Conservation (phyloP, 2,888 invertebrate species). For the Eupsilia transversa region DNA sequence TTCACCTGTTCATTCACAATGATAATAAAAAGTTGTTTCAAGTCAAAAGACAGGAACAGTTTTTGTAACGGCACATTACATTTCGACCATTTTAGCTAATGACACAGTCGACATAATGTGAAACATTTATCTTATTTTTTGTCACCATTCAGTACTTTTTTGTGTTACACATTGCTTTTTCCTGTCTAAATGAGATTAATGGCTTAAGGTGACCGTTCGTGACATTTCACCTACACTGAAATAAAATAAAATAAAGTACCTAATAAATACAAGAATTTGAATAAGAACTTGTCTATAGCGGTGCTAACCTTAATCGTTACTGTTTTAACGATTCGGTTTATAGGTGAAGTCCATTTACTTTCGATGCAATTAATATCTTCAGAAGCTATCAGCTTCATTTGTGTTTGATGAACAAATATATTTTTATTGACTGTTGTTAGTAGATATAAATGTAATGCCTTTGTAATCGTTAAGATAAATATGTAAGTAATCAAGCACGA, state of each 20-base stretch:
- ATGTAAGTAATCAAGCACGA: no score
- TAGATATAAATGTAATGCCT: background rate
- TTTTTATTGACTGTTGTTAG: constrained; percentile 34
- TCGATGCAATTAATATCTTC: constrained; percentile 35
- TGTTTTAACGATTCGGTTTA: constrained; percentile 32
- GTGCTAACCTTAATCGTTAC: constrained; percentile 35
- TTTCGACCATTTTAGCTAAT: constrained; percentile 71
- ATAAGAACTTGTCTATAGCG: constrained; percentile 25
- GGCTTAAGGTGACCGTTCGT: constrained; percentile 34
- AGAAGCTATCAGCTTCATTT: constrained; percentile 37
- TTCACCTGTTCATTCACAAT: constrained; percentile 61
- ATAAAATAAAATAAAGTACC: constrained; percentile 41
- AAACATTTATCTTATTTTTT: constrained; percentile 64
- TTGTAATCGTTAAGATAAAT: background rate
- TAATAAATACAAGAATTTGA: constrained; percentile 36
- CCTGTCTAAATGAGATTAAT: constrained; percentile 60
- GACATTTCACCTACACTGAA: constrained; percentile 30
- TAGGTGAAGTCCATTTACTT: constrained; percentile 37
- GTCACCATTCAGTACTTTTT: constrained; percentile 61
- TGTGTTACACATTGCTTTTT: constrained; percentile 60
- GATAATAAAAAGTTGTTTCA: constrained; percentile 57
- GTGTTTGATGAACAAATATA: constrained; percentile 23
- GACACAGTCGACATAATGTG: constrained; percentile 65
- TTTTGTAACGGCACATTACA: constrained; percentile 73
- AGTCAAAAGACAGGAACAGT: constrained; percentile 66